phyloP scores from a whole-genome alignment of 2,888 invertebrate species.

The Macrosoma leucophasiata region DNA sequence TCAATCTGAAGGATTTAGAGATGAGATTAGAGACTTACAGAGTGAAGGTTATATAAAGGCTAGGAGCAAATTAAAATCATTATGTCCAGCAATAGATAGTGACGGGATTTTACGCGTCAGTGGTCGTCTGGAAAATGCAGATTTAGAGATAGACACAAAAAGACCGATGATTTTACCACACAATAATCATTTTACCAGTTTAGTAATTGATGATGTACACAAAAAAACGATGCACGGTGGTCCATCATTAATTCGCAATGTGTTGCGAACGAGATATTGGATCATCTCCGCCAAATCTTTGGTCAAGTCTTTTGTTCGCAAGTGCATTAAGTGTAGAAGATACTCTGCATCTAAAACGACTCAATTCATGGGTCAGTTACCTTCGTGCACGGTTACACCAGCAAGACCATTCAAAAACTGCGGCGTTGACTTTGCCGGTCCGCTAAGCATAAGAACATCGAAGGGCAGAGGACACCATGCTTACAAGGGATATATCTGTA shows the following conservation, averaged over 20 bases:
- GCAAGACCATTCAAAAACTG: conserved; percentile 7
- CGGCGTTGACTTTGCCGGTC: conserved; percentile 17
- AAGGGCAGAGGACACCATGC: conserved; percentile 12
- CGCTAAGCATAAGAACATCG: conserved; percentile 7
- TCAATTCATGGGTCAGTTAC: conserved; percentile 4
- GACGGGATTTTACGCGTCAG: conserved; percentile 7
- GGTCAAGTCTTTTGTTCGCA: not conserved
- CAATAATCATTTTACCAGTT: conserved; percentile 1
- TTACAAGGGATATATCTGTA: conserved; percentile 14
- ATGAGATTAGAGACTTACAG: too few species aligned
- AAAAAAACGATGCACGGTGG: conserved; percentile 13
- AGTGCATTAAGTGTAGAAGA: not conserved
- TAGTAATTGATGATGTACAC: conserved; percentile 18
- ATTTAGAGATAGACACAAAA: conserved; percentile 4
- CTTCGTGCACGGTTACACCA: not conserved
- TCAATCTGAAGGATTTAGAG: too few species aligned
- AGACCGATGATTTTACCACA: conserved; percentile 12
- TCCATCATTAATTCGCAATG: conserved; percentile 5
- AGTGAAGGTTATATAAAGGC: too few species aligned
- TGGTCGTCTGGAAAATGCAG: conserved; percentile 5
- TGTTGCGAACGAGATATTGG: conserved; percentile 2
- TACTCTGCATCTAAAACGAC: not conserved
- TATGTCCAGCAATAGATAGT: conserved; percentile 10
- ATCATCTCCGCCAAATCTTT: not conserved
- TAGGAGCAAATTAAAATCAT: conserved; percentile 1